Base-by-base conservation (phyloP, 2,888 invertebrate genomes). In the Caenorhabditis uteleia region DNA sequence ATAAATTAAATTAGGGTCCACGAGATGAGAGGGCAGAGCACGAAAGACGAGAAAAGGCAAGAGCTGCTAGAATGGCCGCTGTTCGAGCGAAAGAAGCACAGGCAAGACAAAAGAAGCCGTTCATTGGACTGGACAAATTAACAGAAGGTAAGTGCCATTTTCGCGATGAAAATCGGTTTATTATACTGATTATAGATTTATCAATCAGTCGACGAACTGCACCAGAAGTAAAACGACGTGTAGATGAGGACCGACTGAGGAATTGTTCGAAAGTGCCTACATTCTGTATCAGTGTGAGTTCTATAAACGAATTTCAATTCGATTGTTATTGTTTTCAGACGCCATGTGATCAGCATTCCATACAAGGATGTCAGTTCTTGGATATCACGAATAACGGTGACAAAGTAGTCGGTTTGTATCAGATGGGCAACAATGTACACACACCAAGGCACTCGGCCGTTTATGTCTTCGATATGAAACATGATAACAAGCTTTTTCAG, bases 341-440 rank as follows among this genome's bases (percentile, higher is more conserved):
- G n/a, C n/a, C n/a, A n/a, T n/a, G n/a, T n/a, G n/a, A n/a, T n/a
- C n/a, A n/a, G n/a, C n/a, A n/a, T n/a, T n/a, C n/a, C n/a, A n/a
- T n/a, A n/a, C n/a, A n/a, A n/a, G 71, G 76, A 26, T 77, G 77
- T 38, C 70, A 75, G 29, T 78, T 76, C 49, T 38, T 77, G 25
- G 77, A 78, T 26, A 64, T 67, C 8, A 47, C 62, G 1, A 65
- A 66, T 7, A 69, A 71, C 29, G 77, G 78, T 6, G 51, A 60
- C 31, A 62, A 58, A 7, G 39, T 77, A 34, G 55, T 75, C 7
- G 75, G 77, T 20, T n/a, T n/a, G n/a, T n/a, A n/a, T n/a, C n/a
- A n/a, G n/a, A n/a, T n/a, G n/a, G n/a, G n/a, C n/a, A n/a, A n/a
- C n/a, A n/a, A n/a, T n/a, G n/a, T n/a, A n/a, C n/a, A n/a, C n/a